phyloP scores from a whole-genome alignment of 2,888 invertebrate species.

The Bombylius major region DNA sequence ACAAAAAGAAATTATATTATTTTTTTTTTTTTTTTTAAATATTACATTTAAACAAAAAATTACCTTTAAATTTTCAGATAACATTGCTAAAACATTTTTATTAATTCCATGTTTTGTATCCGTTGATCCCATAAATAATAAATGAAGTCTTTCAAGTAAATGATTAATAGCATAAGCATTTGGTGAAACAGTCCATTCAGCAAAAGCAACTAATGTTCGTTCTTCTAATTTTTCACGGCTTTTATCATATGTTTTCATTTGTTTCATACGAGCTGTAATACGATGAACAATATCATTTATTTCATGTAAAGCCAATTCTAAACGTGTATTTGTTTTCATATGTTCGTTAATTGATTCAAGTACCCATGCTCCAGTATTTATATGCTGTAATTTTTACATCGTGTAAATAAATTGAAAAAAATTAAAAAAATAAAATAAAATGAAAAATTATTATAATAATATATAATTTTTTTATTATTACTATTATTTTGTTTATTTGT shows the following conservation, averaged over 20 bases:
- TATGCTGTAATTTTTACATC: slow-evolving; percentile 18
- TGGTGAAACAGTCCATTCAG: slow-evolving; percentile 55
- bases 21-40: too few species aligned
- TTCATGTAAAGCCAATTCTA: slow-evolving; percentile 49
- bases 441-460: neutral
- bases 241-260: slow-evolving; percentile 47
- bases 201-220: slow-evolving; percentile 57
- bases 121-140: slow-evolving; percentile 42
- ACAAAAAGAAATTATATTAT: too few species aligned
- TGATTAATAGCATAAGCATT: slow-evolving; percentile 50
- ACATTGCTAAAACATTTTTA: slow-evolving; percentile 38
- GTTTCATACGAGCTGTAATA: slow-evolving; percentile 45
- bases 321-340: slow-evolving; percentile 34
- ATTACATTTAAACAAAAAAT: neutral
- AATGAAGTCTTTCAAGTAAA: slow-evolving; percentile 52
- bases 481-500: too few species aligned
- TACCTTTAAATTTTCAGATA: slow-evolving; percentile 22
- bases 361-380: slow-evolving; percentile 28
- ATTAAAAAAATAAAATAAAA: neutral
- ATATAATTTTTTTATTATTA: neutral
- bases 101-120: slow-evolving; percentile 35
- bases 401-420: too few species aligned
- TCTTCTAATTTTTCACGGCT: slow-evolving; percentile 44
- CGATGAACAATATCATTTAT: slow-evolving; percentile 46
- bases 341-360: slow-evolving; percentile 28